phyloP scores from a whole-genome alignment of 2,113 vertebrate species.

The Pedionomus torquatus region DNA sequence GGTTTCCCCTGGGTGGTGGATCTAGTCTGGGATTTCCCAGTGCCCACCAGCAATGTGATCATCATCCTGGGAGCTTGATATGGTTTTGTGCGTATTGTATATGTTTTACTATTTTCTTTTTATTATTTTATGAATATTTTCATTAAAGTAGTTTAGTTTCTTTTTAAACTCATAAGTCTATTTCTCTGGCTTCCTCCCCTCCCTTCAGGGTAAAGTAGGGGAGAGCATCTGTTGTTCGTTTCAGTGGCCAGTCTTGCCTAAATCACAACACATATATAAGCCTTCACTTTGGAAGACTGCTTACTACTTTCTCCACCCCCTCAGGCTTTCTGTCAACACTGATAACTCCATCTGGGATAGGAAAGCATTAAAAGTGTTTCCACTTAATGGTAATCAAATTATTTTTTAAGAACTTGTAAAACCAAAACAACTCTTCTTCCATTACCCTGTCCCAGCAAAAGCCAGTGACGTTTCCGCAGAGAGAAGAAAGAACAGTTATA shows the following conservation, averaged over 20 bases:
- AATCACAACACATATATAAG: neutral
- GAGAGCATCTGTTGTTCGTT: neutral
- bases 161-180: neutral
- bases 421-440: neutral
- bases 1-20: neutral
- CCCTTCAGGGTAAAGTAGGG: neutral
- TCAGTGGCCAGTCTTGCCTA: neutral
- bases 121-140: neutral
- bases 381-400: neutral
- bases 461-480: neutral
- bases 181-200: neutral
- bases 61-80: neutral
- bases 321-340: neutral
- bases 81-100: neutral
- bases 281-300: neutral
- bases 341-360: neutral
- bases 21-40: neutral
- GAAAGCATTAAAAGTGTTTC: neutral
- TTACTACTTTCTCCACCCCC: neutral
- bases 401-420: slow-evolving; percentile 8
- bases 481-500: neutral
- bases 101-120: neutral
- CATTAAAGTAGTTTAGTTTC: neutral
- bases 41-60: neutral
- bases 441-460: neutral